These are phyloP conservation scores for Caenorhabditis elegans DNA, from an alignment of 1,140 invertebrate species.

Conservation along the genomic window WBcel235 BX284602.5:12763501-12764000, in stretches of 20 bases:
- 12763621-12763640: not conserved
- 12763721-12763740: too few species aligned
- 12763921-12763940: too few species aligned
- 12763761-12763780: too few species aligned
- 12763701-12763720: not conserved
- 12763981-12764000: too few species aligned
- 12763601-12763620: not conserved
- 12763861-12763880: not conserved
- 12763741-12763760: not conserved
- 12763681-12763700: not conserved
- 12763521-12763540: not conserved
- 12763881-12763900: not conserved
- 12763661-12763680: not conserved
- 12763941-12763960: too few species aligned
- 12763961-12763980: too few species aligned
- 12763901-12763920: too few species aligned
- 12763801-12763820: not conserved
- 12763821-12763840: not conserved
- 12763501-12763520: not conserved
- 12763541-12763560: constrained; percentile 14
- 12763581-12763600: not conserved
- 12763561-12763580: not conserved
- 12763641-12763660: not conserved
- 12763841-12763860: not conserved
- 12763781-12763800: not conserved